phyloP scores from a whole-genome alignment of 1,140 invertebrate genomes.

The Drosophila orosa region DNA sequence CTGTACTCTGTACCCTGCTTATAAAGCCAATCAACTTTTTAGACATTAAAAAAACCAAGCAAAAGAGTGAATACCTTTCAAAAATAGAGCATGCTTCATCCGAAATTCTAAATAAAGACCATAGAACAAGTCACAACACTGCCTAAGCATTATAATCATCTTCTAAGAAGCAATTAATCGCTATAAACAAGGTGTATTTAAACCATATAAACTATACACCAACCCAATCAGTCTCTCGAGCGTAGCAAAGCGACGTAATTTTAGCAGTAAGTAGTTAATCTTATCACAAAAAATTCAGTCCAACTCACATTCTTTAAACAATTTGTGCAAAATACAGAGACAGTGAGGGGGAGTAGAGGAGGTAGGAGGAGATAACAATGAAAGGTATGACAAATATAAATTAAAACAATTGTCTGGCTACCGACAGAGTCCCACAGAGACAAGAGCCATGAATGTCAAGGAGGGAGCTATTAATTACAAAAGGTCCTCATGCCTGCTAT shows the following conservation, averaged over 20 bases:
- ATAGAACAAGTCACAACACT: neutral
- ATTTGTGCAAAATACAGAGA: constrained; percentile 61
- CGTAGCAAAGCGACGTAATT: constrained; percentile 17
- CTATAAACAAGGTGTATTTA: neutral
- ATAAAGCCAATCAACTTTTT: neutral
- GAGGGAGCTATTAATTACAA: neutral
- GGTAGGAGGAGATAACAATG: constrained; percentile 22
- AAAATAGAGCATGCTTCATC: neutral
- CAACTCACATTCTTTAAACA: constrained; percentile 57
- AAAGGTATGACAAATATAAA: constrained; percentile 20
- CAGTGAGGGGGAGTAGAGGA: constrained; percentile 10
- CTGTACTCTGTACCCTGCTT: neutral
- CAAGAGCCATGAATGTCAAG: constrained; percentile 14
- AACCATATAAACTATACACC: constrained; percentile 7
- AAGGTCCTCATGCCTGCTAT: neutral
- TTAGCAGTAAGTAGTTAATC: constrained; percentile 26
- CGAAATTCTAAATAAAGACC: neutral
- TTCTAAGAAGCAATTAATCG: neutral
- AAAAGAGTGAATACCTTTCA: neutral
- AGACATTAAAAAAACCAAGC: neutral
- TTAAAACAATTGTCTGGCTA: constrained; percentile 23
- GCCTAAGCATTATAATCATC: neutral
- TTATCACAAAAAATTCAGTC: constrained; percentile 28
- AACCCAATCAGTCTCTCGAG: constrained; percentile 1
- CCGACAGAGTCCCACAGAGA: constrained; percentile 7